A percentile compares a stretch with the other conserved stretches of the same genome.
Conservation (phyloP, 2,113 vertebrate genomes). For the Heteronetta atricapilla region DNA sequence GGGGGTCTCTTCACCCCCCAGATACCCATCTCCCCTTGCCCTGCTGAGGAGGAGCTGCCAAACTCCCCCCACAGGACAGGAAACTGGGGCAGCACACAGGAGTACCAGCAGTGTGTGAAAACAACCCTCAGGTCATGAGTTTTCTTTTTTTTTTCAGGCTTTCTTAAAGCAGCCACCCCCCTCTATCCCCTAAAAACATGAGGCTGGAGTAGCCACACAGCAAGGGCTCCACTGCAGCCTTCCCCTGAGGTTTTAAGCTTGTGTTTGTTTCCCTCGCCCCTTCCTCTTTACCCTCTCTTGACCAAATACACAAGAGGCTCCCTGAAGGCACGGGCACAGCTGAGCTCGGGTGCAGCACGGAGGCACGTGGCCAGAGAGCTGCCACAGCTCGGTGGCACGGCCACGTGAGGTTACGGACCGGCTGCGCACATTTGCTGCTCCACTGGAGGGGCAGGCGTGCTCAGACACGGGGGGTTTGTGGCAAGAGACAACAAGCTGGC, state of each 20-base stretch:
- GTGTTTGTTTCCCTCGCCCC: neutral
- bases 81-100: neutral
- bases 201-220: neutral
- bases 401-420: neutral
- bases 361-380: neutral
- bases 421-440: neutral
- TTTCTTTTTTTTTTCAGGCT: neutral
- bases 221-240: neutral
- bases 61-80: neutral
- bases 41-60: neutral
- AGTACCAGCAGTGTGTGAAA: neutral
- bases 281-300: neutral
- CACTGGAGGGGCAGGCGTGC: neutral
- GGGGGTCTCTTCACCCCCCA: accelerated
- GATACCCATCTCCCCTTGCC: neutral
- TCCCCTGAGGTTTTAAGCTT: neutral
- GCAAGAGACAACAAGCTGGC: neutral
- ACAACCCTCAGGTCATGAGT: accelerated
- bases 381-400: neutral
- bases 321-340: accelerated
- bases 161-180: neutral
- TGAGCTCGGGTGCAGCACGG: accelerated
- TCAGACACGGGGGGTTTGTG: neutral
- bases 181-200: accelerated
- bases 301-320: neutral